Conservation (phyloP, 2,113 vertebrate genomes). For the Ochotona curzoniae region DNA sequence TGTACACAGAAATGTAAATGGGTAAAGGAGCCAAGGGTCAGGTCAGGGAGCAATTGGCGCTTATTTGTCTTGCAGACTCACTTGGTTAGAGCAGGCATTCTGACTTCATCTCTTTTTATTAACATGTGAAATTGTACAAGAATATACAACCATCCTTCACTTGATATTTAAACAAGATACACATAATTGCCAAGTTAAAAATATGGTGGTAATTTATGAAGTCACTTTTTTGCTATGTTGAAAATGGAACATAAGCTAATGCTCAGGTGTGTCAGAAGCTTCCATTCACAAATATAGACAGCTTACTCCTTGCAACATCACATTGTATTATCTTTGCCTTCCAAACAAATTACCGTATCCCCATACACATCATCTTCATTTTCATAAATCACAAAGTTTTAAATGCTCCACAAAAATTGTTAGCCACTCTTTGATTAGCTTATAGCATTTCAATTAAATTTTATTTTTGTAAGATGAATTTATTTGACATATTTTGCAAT, state of each 20-base stretch:
- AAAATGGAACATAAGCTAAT: background rate
- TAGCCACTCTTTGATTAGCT: background rate
- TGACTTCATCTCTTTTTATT: background rate
- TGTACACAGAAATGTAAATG: background rate
- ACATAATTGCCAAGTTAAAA: background rate
- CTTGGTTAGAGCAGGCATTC: background rate
- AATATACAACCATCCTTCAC: background rate
- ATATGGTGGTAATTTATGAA: background rate
- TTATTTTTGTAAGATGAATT: no score
- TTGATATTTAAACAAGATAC: background rate
- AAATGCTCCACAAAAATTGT: background rate
- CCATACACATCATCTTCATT: background rate
- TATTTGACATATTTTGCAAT: no score
- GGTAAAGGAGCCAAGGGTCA: background rate
- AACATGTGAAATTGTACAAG: background rate
- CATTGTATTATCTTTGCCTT: background rate
- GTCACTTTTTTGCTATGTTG: background rate
- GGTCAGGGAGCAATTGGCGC: background rate
- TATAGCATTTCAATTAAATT: background rate
- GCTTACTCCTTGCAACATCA: background rate
- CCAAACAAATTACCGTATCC: background rate
- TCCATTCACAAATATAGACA: background rate
- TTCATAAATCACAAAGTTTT: background rate
- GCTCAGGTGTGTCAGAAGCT: background rate
- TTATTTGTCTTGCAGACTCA: background rate